A percentile compares a stretch with the other conserved stretches of the same genome.
Evolutionary conservation across 2,797 vertebrate species (phyloP).

Genomic region (Urocyon cinereoargenteus): DNA sequence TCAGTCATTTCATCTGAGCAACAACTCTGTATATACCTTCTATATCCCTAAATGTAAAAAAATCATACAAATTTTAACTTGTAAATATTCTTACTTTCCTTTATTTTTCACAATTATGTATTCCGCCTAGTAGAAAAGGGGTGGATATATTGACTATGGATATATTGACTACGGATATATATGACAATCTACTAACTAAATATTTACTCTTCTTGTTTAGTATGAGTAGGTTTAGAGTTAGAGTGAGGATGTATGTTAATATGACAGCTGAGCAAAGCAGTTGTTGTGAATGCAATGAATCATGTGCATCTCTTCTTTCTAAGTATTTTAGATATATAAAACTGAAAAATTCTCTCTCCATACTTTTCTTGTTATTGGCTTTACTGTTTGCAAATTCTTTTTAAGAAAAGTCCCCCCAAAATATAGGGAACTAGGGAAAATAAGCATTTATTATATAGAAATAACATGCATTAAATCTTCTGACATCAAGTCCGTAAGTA

Average conservation of each 20-base stretch:
- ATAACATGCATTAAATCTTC: background rate
- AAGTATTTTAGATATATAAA: background rate
- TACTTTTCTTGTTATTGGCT: background rate
- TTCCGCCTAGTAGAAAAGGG: background rate
- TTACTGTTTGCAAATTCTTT: background rate
- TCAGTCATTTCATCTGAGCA: background rate
- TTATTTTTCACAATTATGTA: background rate
- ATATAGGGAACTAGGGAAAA: background rate
- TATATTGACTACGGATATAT: too few relatives aligned
- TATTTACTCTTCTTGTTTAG: background rate
- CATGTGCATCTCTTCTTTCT: background rate
- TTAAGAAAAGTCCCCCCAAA: background rate
- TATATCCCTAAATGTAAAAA: background rate
- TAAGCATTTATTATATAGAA: background rate
- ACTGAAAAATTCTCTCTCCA: background rate
- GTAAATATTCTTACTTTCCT: background rate
- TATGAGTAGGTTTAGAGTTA: background rate
- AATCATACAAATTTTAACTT: background rate
- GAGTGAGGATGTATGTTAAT: background rate
- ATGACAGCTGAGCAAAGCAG: background rate
- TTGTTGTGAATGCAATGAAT: background rate
- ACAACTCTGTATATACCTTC: background rate
- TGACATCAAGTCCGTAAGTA: background rate
- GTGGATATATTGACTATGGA: too few relatives aligned
- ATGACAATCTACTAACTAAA: background rate